These are phyloP conservation scores for Heterochromis multidens DNA, from an alignment of 2,113 vertebrate species.

Conservation along the genomic window DNA sequence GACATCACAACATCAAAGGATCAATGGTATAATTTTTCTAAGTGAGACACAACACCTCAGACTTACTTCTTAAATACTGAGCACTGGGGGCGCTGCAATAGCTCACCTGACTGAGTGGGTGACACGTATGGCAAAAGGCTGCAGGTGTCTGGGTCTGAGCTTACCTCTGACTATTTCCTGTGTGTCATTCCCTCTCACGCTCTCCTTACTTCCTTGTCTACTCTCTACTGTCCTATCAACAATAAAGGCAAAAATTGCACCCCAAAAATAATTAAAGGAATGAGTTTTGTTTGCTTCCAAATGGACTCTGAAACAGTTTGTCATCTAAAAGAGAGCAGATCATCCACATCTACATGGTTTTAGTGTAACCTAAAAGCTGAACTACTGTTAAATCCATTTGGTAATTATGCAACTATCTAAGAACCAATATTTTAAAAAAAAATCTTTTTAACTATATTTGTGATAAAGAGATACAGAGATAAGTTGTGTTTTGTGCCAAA, in stretches of 20 bases:
- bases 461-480: not conserved
- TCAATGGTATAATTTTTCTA: not conserved
- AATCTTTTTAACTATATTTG: not conserved
- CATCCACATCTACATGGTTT: not conserved
- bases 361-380: not conserved
- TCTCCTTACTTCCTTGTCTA: too few species aligned
- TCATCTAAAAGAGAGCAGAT: not conserved
- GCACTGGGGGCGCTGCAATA: too few species aligned
- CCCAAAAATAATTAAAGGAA: too few species aligned
- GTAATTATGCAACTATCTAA: not conserved
- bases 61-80: too few species aligned
- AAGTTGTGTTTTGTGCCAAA: not conserved
- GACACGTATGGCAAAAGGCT: too few species aligned
- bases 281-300: too few species aligned
- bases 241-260: not conserved
- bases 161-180: not conserved
- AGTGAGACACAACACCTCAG: not conserved
- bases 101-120: too few species aligned
- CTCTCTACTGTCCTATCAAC: not conserved
- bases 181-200: not conserved
- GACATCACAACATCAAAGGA: not conserved
- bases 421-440: not conserved
- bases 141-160: too few species aligned
- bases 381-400: not conserved
- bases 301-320: not conserved